A percentile compares a stretch with the other conserved stretches of the same genome.
Evolutionary conservation across 1,140 invertebrate genomes (phyloP).

Genomic region (Probaryconus sp.): DNA sequence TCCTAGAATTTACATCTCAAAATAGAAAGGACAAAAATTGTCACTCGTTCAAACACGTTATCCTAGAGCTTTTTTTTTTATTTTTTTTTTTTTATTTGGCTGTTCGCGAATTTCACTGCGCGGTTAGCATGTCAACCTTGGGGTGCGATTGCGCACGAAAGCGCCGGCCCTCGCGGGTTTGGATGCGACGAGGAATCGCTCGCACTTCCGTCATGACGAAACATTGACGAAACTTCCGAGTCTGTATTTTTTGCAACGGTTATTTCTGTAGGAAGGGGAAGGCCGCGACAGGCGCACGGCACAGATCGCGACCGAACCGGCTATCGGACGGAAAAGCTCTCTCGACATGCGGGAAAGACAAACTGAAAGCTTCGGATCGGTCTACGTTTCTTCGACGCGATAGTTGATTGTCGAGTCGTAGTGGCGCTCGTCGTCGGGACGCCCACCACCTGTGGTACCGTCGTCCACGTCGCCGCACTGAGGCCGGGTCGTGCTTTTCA

Average conservation of each 20-base stretch:
- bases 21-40: no score
- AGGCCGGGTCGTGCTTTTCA: constrained; percentile 9
- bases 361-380: constrained; percentile 58
- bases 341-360: constrained; percentile 54
- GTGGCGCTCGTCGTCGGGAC: constrained; percentile 70
- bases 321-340: constrained; percentile 56
- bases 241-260: not conserved
- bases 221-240: constrained; percentile 20
- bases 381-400: constrained; percentile 57
- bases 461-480: constrained; percentile 51
- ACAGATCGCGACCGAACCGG: constrained; percentile 19
- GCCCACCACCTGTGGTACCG: constrained; percentile 75
- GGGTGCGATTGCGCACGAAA: constrained; percentile 42
- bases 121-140: constrained; percentile 37
- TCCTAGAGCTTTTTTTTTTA: constrained; percentile 8
- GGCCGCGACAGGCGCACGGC: constrained; percentile 7
- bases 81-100: not conserved
- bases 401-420: constrained; percentile 65
- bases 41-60: no score
- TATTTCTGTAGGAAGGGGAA: not conserved
- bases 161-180: constrained; percentile 27
- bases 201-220: constrained; percentile 44
- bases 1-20: no score
- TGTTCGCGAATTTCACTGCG: constrained; percentile 45
- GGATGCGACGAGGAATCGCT: constrained; percentile 28